Evolutionary conservation across 2,797 vertebrate genomes (phyloP), one percentile per base, ranked within the genome.

Genomic region (Hyperoplus lanceolatus): DNA sequence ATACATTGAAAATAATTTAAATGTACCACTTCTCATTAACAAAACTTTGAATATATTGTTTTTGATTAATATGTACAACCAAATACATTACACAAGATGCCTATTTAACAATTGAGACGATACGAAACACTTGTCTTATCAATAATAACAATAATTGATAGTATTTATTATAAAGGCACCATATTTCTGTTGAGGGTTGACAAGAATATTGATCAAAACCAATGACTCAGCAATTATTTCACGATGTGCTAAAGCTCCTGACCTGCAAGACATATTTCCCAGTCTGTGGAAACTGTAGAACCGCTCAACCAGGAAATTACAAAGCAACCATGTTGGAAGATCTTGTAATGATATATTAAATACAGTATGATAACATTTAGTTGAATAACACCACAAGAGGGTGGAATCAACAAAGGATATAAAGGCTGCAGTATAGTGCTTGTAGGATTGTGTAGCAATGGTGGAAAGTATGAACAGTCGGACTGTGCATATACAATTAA

Each of bases 221-320:
- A 61, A 8, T 75, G 73, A 79, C 49, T 86, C 57, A 59, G 75
- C 63, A 68, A 6, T 62, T 56, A 36, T 41, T 7, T 54, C 1
- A 21, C 11, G 11, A 15, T 68, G 0, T 46, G 13, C 55, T 14
- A 51, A 57, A 42, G 14, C 21, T 68, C 6, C 55, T 54, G 49
- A 8, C 12, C 51, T 55, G 46, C 59, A 62, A 7, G 46, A 42
- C 6, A 51, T 55, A 54, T 68, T 80, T 73, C 78, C 54, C 29
- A 65, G n/a, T 18, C 2, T 43, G 50, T 38, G 13, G 48, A 61
- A 57, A 42, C 29, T 62, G 13, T 41, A 56, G 38, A 56, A 39
- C 41, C 2, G 10, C 12, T 46, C 54, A 72, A 15, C 53, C 29
- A 55, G 21, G 8, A 18, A n/a, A 42, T 29, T 3, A 36, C 45